Percentiles rank a stretch among this genome's conserved stretches.
phyloP scores from a whole-genome alignment of 2,797 vertebrate species.

The Bradypus variegatus region DNA sequence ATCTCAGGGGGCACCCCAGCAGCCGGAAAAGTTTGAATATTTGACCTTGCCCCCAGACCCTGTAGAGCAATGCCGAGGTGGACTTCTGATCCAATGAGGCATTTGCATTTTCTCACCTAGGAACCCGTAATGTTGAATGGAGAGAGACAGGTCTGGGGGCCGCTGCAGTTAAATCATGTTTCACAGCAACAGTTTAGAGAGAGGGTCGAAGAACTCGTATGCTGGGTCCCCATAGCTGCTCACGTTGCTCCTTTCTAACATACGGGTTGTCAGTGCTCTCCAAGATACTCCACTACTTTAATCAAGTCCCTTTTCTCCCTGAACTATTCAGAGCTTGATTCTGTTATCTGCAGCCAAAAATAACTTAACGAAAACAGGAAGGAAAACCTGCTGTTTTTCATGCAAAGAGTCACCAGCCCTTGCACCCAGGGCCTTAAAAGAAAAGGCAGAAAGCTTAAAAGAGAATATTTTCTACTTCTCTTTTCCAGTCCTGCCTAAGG shows the following conservation, averaged over 20 bases:
- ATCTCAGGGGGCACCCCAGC: not conserved
- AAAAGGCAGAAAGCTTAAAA: not conserved
- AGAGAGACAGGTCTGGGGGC: not conserved
- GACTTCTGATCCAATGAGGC: not conserved
- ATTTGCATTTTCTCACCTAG: not conserved
- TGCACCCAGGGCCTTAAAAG: not conserved
- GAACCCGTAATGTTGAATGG: not conserved
- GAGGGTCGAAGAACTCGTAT: not conserved
- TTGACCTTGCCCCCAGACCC: not conserved
- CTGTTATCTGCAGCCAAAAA: not conserved
- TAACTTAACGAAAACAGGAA: not conserved
- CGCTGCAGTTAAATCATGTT: not conserved
- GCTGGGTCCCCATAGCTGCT: not conserved
- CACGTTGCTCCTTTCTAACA: not conserved
- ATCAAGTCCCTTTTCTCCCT: not conserved
- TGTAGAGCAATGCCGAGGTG: not conserved
- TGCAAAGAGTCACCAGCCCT: not conserved
- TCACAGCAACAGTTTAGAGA: not conserved
- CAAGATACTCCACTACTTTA: not conserved
- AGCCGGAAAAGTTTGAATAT: not conserved
- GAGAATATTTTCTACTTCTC: not conserved
- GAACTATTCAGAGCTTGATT: not conserved
- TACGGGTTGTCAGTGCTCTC: not conserved
- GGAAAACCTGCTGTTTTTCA: not conserved
- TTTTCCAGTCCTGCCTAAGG: not conserved